phyloP scores from a whole-genome alignment of 2,113 vertebrate species.

The Eubucco bourcierii region DNA sequence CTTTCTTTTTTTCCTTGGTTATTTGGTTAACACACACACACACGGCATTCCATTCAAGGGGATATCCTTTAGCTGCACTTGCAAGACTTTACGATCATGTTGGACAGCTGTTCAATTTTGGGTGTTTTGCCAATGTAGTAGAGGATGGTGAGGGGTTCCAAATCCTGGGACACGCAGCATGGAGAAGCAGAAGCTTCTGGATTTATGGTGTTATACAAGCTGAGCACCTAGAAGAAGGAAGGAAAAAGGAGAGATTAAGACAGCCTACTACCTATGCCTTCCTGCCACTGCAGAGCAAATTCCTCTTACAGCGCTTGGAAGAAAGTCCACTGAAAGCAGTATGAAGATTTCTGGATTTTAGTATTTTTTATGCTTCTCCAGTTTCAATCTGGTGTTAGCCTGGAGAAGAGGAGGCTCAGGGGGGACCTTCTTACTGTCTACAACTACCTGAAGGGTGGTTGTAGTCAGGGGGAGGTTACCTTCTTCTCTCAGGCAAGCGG shows the following conservation, averaged over 20 bases:
- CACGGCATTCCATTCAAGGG: not conserved
- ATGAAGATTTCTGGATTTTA: not conserved
- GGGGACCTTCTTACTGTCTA: no score
- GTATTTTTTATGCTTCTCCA: not conserved
- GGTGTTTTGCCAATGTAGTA: slow-evolving; percentile 97
- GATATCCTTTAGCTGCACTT: slow-evolving; percentile 91
- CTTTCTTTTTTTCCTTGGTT: not conserved
- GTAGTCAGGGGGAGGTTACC: no score
- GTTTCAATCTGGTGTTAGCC: not conserved
- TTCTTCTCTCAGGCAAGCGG: no score
- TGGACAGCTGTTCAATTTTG: slow-evolving; percentile 97
- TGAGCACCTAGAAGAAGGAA: slow-evolving; percentile 83
- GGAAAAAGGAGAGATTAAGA: not conserved
- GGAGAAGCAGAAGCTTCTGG: slow-evolving; percentile 96
- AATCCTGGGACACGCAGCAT: slow-evolving; percentile 94
- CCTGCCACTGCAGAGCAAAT: not conserved
- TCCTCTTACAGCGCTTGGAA: not conserved
- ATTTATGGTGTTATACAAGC: slow-evolving; percentile 94
- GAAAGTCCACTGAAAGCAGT: not conserved
- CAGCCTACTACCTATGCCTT: not conserved
- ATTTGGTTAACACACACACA: not conserved
- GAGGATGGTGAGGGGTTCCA: slow-evolving; percentile 95
- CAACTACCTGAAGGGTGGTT: no score
- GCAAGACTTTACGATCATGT: slow-evolving; percentile 99
- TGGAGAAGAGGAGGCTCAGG: no score